phyloP scores from a whole-genome alignment of 1,140 invertebrate species.

The Drosophila simulans region DNA sequence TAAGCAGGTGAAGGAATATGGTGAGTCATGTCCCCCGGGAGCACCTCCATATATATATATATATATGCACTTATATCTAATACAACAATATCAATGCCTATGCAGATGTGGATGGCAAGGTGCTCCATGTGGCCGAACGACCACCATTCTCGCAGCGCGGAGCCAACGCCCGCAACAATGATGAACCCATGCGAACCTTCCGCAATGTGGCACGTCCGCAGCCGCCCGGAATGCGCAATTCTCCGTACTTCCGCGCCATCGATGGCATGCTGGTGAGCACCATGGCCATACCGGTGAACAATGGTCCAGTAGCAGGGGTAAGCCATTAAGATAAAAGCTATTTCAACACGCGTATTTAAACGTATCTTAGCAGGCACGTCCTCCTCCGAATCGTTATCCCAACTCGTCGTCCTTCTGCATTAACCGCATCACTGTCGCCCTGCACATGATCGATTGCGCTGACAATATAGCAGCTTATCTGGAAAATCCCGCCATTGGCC shows the following conservation, averaged over 20 bases:
- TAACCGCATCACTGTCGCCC: constrained; percentile 83
- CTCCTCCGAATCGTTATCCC: constrained; percentile 63
- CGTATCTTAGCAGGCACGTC: constrained; percentile 28
- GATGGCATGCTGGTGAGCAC: constrained; percentile 86
- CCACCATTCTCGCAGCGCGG: constrained; percentile 87
- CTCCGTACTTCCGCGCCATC: constrained; percentile 75
- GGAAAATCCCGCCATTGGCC: constrained; percentile 78
- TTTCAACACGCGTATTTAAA: background rate
- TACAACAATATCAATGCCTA: background rate
- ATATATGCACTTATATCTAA: background rate
- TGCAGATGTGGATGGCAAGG: constrained; percentile 95
- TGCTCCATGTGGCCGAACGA: constrained; percentile 96
- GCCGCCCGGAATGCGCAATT: constrained; percentile 73
- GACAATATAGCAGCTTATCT: constrained; percentile 83
- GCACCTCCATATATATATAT: background rate
- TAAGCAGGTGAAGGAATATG: constrained; percentile 94
- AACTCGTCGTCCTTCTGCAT: constrained; percentile 83
- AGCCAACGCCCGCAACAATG: constrained; percentile 78
- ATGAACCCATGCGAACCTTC: constrained; percentile 72
- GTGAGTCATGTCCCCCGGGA: constrained; percentile 86
- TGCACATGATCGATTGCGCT: constrained; percentile 83
- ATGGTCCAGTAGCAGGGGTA: constrained; percentile 58
- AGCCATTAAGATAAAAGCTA: background rate
- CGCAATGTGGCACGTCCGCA: constrained; percentile 70
- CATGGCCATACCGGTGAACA: constrained; percentile 86